Conservation (phyloP, 1,140 invertebrate species). For the Drosophila equinoxialis region DNA sequence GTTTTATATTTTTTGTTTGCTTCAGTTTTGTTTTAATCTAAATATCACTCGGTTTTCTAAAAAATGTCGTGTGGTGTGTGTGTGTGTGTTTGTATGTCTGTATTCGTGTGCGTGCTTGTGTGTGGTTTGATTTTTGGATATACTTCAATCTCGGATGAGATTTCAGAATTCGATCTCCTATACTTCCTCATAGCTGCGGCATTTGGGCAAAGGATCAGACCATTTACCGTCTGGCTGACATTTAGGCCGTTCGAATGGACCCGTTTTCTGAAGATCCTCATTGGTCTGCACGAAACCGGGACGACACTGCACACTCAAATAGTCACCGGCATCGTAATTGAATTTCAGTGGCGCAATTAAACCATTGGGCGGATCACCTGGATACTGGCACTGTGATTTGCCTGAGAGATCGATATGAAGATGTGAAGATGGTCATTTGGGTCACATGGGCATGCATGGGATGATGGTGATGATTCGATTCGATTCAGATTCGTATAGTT, state of each 20-base stretch:
- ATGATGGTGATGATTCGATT: slow-evolving; percentile 30
- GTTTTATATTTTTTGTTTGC: neutral
- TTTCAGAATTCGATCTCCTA: slow-evolving; percentile 44
- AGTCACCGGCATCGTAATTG: slow-evolving; percentile 90
- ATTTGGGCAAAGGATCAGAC: slow-evolving; percentile 83
- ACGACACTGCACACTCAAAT: slow-evolving; percentile 88
- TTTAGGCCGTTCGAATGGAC: slow-evolving; percentile 83
- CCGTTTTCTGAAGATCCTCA: slow-evolving; percentile 53
- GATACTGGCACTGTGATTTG: slow-evolving; percentile 89
- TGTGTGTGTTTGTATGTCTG: neutral
- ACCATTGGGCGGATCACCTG: slow-evolving; percentile 89
- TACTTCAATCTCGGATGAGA: too few relatives aligned
- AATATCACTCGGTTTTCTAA: slow-evolving; percentile 72
- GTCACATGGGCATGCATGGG: slow-evolving; percentile 41
- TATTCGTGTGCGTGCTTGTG: slow-evolving; percentile 18
- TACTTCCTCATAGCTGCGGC: slow-evolving; percentile 84
- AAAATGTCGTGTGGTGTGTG: slow-evolving; percentile 17
- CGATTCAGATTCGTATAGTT: neutral
- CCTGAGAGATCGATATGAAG: slow-evolving; percentile 83
- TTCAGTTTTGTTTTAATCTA: slow-evolving; percentile 55
- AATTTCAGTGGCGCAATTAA: slow-evolving; percentile 89
- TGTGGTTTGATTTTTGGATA: neutral
- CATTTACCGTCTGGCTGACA: slow-evolving; percentile 84
- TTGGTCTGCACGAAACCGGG: slow-evolving; percentile 86
- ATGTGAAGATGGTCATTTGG: slow-evolving; percentile 44